phyloP scores from a whole-genome alignment of 2,113 vertebrate species.

The Blennius ocellaris region DNA sequence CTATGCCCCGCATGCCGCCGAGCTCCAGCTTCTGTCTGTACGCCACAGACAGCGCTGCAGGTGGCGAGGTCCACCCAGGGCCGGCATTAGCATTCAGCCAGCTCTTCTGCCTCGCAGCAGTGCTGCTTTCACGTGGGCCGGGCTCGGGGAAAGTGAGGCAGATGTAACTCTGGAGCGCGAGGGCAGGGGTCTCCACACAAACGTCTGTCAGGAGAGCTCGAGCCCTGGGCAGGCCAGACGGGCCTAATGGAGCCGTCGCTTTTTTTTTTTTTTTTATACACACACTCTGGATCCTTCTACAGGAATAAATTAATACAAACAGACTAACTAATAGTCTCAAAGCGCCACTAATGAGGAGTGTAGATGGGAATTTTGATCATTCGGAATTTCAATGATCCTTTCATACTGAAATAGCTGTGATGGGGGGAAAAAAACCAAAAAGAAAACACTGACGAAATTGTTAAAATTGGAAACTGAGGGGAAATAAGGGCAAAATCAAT shows the following conservation, averaged over 20 bases:
- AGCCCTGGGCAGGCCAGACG: constrained; percentile 30
- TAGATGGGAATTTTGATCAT: background rate
- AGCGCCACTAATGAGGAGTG: background rate
- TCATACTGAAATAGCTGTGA: too few relatives aligned
- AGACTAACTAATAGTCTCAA: constrained; percentile 26
- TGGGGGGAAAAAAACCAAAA: too few relatives aligned
- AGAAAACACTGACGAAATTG: too few relatives aligned
- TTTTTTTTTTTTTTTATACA: too few relatives aligned
- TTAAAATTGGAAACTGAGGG: too few relatives aligned
- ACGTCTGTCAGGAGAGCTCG: constrained; percentile 50
- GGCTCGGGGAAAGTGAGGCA: constrained; percentile 49
- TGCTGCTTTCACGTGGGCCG: constrained; percentile 32
- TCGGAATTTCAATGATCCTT: background rate
- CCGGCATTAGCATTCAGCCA: constrained; percentile 58
- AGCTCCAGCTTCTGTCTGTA: constrained; percentile 16
- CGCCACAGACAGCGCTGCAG: constrained; percentile 46
- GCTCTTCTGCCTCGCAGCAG: constrained; percentile 20
- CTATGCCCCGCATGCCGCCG: constrained; percentile 11
- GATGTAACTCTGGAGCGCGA: constrained; percentile 59
- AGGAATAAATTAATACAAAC: constrained; percentile 12
- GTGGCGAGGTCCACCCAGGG: constrained; percentile 51
- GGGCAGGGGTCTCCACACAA: constrained; percentile 43
- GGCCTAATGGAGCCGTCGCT: constrained; percentile 31
- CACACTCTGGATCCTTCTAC: constrained; percentile 32
- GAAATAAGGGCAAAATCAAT: too few relatives aligned